A percentile compares a stretch with the other conserved stretches of the same genome.
phyloP scores from a whole-genome alignment of 2,113 vertebrate genomes.

The Brachyhypopomus occidentalis region DNA sequence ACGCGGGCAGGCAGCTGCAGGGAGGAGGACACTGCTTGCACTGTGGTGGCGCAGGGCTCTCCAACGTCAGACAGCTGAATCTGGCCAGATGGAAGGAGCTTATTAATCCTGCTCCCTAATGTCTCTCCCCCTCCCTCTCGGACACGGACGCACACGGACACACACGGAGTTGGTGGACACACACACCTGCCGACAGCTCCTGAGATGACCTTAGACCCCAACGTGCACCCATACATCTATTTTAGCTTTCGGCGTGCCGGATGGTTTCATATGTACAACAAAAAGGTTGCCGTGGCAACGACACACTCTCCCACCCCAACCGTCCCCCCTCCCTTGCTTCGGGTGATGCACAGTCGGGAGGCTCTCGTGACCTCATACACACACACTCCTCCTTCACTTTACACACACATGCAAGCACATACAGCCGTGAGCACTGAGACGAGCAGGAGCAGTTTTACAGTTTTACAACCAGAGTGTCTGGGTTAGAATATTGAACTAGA shows the following conservation, averaged over 20 bases:
- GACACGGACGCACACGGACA: not conserved
- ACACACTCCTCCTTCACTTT: too few species aligned
- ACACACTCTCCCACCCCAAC: too few species aligned
- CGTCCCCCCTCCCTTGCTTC: conserved; percentile 22
- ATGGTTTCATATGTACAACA: conserved; percentile 26
- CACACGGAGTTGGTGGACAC: not conserved
- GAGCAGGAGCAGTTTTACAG: not conserved
- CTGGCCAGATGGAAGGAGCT: conserved; percentile 38
- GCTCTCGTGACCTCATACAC: not conserved
- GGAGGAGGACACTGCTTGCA: not conserved
- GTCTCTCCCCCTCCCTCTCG: not conserved
- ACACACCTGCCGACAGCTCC: not conserved
- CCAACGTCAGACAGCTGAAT: not conserved
- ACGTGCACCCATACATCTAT: not conserved
- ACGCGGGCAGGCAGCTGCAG: too few species aligned
- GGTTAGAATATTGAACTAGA: not conserved
- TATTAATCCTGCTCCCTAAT: conserved; percentile 23
- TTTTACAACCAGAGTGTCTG: not conserved
- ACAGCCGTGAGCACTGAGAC: not conserved
- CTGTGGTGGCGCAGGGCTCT: not conserved
- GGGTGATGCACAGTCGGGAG: conserved; percentile 35
- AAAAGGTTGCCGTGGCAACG: conserved; percentile 37
- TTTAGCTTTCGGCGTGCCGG: not conserved
- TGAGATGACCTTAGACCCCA: conserved; percentile 1
- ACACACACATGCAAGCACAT: conserved; percentile 7